Percentiles rank a stretch among this genome's conserved stretches.
These are phyloP conservation scores for Aratinga solstitialis DNA, from an alignment of 2,797 vertebrate species.

Conservation along the genomic window DNA sequence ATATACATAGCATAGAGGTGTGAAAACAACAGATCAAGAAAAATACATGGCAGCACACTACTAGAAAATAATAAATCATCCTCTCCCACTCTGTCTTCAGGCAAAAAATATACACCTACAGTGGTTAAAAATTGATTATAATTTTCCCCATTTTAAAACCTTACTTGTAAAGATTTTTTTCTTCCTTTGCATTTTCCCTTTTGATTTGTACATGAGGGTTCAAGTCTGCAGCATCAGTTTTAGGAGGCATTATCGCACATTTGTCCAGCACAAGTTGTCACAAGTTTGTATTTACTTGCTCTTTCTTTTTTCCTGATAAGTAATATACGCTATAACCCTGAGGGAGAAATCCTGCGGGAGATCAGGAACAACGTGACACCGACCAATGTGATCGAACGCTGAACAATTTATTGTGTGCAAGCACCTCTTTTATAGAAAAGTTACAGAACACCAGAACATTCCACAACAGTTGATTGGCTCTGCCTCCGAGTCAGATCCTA, in stretches of 20 bases:
- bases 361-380: too few species aligned
- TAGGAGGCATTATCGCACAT: background rate
- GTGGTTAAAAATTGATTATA: background rate
- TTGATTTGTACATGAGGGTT: background rate
- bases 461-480: too few species aligned
- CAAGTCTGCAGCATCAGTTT: background rate
- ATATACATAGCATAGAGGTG: background rate
- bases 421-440: too few species aligned
- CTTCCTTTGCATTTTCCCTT: background rate
- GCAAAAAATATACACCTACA: background rate
- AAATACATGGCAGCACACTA: background rate
- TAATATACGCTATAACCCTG: background rate
- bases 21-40: background rate
- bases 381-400: too few species aligned
- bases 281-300: background rate
- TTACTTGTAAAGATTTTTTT: background rate
- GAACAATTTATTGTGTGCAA: too few species aligned
- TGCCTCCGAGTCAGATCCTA: too few species aligned
- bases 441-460: too few species aligned
- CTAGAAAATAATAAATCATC: background rate
- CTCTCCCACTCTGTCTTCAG: background rate
- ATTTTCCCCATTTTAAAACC: accelerated
- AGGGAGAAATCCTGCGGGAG: background rate
- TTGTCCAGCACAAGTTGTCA: background rate
- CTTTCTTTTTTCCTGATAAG: background rate